Evolutionary conservation across 2,797 vertebrate species (phyloP).

Genomic region (Spea hammondii): DNA sequence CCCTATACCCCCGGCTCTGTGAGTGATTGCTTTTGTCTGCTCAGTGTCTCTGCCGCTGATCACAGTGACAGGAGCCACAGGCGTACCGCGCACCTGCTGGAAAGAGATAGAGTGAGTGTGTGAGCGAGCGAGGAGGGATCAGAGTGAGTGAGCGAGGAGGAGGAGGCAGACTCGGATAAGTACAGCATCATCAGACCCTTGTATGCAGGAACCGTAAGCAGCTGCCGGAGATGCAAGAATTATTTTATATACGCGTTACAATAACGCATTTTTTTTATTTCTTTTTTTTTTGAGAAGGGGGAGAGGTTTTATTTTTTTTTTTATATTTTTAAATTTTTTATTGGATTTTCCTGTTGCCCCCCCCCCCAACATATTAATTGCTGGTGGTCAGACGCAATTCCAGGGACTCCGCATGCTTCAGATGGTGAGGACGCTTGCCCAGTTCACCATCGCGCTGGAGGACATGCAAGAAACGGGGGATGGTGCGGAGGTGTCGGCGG

Average conservation of each 20-base stretch:
- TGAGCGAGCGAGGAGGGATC: slow-evolving; percentile 11
- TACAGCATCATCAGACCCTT: slow-evolving; percentile 17
- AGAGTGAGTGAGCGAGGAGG: slow-evolving; percentile 15
- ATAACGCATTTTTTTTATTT: background rate
- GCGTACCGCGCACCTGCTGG: slow-evolving; percentile 53
- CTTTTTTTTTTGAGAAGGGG: background rate
- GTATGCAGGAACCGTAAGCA: background rate
- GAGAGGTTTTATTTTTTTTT: no score
- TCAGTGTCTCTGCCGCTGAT: slow-evolving; percentile 47
- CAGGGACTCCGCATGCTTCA: slow-evolving; percentile 85
- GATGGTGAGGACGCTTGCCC: slow-evolving; percentile 96
- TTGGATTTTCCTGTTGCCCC: background rate
- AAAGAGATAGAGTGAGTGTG: background rate
- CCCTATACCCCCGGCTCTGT: slow-evolving; percentile 53
- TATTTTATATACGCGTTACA: background rate
- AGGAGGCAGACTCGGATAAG: slow-evolving; percentile 1
- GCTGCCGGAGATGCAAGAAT: background rate
- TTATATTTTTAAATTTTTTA: background rate
- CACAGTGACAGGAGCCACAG: slow-evolving; percentile 57
- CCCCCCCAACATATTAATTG: slow-evolving; percentile 1
- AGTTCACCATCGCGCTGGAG: slow-evolving; percentile 97
- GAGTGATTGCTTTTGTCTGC: slow-evolving; percentile 57
- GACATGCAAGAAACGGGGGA: slow-evolving; percentile 91
- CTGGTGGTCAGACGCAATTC: slow-evolving; percentile 53
- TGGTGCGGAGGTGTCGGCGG: slow-evolving; percentile 68